Conservation (phyloP, 2,113 vertebrate species). For the Thalassarche chlororhynchos region DNA sequence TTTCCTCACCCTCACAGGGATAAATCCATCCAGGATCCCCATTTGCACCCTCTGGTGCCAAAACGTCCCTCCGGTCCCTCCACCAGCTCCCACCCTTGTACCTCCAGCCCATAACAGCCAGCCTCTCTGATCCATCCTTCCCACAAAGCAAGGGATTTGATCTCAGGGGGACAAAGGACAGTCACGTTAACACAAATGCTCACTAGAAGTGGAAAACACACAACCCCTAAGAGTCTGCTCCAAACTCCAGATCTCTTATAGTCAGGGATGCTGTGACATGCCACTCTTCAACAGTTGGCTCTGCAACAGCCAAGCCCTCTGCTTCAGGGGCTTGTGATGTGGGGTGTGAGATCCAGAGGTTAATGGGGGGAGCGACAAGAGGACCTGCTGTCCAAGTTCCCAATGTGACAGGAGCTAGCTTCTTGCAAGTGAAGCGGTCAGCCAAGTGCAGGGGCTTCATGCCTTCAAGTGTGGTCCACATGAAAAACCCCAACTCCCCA, state of each 20-base stretch:
- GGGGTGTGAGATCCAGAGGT: not conserved
- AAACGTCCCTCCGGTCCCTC: not conserved
- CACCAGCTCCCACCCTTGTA: not conserved
- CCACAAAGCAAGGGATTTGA: not conserved
- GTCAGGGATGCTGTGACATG: not conserved
- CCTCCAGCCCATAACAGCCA: not conserved
- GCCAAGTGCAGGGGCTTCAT: not conserved
- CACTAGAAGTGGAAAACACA: no score
- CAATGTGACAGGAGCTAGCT: fast-evolving
- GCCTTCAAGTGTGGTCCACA: not conserved
- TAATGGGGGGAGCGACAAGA: fast-evolving
- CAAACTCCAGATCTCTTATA: not conserved
- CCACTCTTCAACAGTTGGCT: not conserved
- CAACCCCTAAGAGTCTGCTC: not conserved
- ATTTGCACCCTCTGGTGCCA: not conserved
- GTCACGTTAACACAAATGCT: not conserved
- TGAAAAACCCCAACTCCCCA: not conserved
- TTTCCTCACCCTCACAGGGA: not conserved
- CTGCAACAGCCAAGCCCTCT: not conserved
- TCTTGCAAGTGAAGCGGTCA: fast-evolving
- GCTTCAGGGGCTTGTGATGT: not conserved
- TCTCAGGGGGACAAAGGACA: not conserved
- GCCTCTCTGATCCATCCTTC: not conserved
- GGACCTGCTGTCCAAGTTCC: not conserved
- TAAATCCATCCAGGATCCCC: not conserved